Conservation (phyloP, 2,797 vertebrate genomes). For the Pipistrellus pygmaeus region DNA sequence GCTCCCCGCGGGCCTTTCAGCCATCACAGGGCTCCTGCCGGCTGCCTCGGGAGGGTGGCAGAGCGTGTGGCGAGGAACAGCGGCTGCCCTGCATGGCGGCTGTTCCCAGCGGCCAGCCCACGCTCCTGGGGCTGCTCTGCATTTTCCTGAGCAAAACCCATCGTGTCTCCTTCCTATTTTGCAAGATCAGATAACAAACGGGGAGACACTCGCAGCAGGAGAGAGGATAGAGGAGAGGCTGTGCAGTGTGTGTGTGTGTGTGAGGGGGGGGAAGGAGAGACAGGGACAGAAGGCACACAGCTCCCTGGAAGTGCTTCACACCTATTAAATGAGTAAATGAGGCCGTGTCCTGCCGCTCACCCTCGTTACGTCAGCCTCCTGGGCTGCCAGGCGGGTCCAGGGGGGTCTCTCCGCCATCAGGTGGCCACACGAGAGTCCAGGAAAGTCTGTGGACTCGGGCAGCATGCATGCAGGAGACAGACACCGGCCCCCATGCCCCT, state of each 20-base stretch:
- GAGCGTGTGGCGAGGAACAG: constrained; percentile 50
- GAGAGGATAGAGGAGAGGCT: constrained; percentile 51
- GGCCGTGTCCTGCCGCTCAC: not conserved
- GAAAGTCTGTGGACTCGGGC: not conserved
- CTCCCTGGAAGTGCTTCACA: constrained; percentile 4
- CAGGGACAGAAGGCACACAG: not conserved
- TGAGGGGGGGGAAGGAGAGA: no score
- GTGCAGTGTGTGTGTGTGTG: not conserved
- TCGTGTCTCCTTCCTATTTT: constrained; percentile 68
- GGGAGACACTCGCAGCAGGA: constrained; percentile 51
- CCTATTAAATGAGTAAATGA: constrained; percentile 65
- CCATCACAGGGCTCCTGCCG: constrained; percentile 73
- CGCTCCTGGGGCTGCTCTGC: constrained; percentile 62
- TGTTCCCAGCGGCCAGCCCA: constrained; percentile 63
- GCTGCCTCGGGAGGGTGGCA: constrained; percentile 74
- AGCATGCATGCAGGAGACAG: not conserved
- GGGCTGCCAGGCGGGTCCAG: constrained; percentile 37
- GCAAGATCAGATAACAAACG: constrained; percentile 58
- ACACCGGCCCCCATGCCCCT: accelerated
- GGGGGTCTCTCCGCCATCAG: constrained; percentile 39
- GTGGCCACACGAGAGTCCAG: not conserved
- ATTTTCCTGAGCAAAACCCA: constrained; percentile 74
- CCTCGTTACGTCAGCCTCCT: constrained; percentile 59
- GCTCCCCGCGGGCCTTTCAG: constrained; percentile 80
- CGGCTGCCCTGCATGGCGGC: constrained; percentile 40